Percentiles rank a stretch among this genome's conserved stretches.
Evolutionary conservation across 2,113 vertebrate genomes (phyloP).

Genomic region (Guaruba guarouba): DNA sequence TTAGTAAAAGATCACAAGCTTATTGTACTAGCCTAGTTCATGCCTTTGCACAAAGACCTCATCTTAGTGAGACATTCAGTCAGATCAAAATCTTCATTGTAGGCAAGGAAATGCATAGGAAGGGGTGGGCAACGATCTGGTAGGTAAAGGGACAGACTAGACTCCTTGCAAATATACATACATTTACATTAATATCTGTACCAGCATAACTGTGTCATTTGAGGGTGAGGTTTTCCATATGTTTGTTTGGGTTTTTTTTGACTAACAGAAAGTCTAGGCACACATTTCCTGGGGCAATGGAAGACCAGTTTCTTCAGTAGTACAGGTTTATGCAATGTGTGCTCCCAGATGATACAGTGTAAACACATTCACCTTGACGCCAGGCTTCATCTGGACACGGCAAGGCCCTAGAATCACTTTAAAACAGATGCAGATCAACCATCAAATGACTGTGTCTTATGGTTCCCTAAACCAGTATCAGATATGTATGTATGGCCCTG

Average conservation of each 20-base stretch:
- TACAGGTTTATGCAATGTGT: not conserved
- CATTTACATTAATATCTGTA: not conserved
- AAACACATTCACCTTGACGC: not conserved
- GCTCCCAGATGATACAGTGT: accelerated
- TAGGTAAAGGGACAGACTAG: not conserved
- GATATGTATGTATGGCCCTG: not conserved
- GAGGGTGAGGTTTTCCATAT: not conserved
- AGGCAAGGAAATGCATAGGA: not conserved
- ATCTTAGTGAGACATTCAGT: not conserved
- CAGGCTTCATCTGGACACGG: not conserved
- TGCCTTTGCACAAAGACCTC: not conserved
- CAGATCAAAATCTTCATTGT: not conserved
- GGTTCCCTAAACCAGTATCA: not conserved
- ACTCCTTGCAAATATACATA: not conserved
- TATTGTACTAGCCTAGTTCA: not conserved
- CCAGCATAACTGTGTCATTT: not conserved
- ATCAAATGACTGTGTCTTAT: not conserved
- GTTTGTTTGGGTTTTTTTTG: not conserved
- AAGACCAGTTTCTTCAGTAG: not conserved
- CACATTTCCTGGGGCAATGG: not conserved
- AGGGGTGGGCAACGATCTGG: not conserved
- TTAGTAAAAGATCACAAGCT: not conserved
- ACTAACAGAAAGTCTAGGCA: not conserved
- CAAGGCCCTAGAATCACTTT: not conserved
- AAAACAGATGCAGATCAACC: not conserved